Evolutionary conservation across 2,113 vertebrate species (phyloP).

Genomic region (Balaeniceps rex): DNA sequence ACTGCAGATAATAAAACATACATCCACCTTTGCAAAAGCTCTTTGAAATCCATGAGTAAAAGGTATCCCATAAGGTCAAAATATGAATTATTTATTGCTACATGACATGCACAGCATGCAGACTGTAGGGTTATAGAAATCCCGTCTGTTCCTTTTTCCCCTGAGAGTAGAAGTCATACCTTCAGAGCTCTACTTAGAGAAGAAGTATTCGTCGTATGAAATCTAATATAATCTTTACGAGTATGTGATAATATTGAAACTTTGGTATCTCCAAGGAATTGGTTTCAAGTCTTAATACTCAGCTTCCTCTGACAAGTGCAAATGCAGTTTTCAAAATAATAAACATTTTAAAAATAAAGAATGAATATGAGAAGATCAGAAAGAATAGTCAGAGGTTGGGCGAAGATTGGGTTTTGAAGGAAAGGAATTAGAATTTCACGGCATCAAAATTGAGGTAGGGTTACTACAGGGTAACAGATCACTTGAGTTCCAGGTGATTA

Average conservation of each 20-base stretch:
- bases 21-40: constrained; percentile 27
- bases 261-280: neutral
- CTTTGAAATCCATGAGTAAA: constrained; percentile 35
- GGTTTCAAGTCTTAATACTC: neutral
- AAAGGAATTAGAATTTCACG: neutral
- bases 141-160: neutral
- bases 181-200: neutral
- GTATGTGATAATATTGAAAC: neutral
- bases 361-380: neutral
- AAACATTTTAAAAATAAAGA: neutral
- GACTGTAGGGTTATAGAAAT: constrained; percentile 8
- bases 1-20: constrained; percentile 16
- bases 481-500: neutral
- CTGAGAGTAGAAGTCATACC: neutral
- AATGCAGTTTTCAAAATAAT: neutral
- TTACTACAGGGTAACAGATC: neutral
- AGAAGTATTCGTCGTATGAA: neutral
- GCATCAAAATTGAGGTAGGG: neutral
- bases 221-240: neutral
- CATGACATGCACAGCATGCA: constrained; percentile 46
- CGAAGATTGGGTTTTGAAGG: neutral
- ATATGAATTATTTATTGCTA: constrained; percentile 62
- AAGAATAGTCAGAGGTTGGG: neutral
- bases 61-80: constrained; percentile 51
- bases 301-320: neutral